phyloP scores from a whole-genome alignment of 1,140 invertebrate species.

The Aphelinus atriplicis region DNA sequence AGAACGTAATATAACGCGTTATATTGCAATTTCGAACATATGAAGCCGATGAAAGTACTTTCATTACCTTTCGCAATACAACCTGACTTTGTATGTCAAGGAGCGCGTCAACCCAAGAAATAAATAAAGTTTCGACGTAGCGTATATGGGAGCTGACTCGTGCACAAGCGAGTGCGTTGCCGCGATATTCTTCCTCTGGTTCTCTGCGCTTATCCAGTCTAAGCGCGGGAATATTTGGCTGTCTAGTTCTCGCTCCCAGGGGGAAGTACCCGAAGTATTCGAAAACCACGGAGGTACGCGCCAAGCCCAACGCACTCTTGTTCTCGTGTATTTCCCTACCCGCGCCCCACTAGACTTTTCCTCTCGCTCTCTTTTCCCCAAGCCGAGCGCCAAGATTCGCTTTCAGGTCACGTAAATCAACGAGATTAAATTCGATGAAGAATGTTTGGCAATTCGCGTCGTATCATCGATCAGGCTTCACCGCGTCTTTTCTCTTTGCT shows the following conservation, averaged over 20 bases:
- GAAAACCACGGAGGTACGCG: not conserved
- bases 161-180: too few species aligned
- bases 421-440: conserved; percentile 42
- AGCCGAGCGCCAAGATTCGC: not conserved
- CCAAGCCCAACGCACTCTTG: not conserved
- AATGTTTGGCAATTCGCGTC: conserved; percentile 36
- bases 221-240: conserved; percentile 32
- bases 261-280: conserved; percentile 1
- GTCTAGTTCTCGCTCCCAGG: not conserved
- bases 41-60: not conserved
- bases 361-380: not conserved
- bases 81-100: too few species aligned
- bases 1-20: not conserved
- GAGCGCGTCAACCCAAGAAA: too few species aligned
- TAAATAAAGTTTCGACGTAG: too few species aligned
- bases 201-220: too few species aligned
- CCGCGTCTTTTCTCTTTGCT: not conserved
- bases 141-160: too few species aligned
- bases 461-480: conserved; percentile 21
- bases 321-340: conserved; percentile 8
- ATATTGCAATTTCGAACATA: not conserved
- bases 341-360: not conserved
- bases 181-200: too few species aligned
- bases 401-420: conserved; percentile 38
- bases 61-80: not conserved